Conservation (phyloP, 1,140 invertebrate genomes). For the Drosophila arizonae region DNA sequence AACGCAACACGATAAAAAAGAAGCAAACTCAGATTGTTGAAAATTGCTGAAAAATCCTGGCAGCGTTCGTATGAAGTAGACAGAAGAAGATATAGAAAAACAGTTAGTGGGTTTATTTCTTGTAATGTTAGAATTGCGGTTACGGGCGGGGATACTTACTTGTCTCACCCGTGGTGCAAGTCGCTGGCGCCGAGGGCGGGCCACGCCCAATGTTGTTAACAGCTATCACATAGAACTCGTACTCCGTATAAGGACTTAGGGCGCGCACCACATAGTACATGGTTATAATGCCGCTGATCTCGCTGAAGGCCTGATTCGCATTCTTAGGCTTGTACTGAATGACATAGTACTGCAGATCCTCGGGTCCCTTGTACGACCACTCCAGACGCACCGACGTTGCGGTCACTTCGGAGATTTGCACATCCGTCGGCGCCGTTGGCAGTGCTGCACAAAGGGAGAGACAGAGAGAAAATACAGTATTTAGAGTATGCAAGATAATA, state of each 20-base stretch:
- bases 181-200: conserved; percentile 91
- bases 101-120: conserved; percentile 26
- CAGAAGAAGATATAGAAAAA: conserved; percentile 20
- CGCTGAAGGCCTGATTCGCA: conserved; percentile 91
- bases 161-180: conserved; percentile 97
- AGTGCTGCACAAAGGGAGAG: conserved; percentile 84
- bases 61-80: conserved; percentile 10
- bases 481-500: no score
- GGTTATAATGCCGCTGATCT: conserved; percentile 95
- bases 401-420: conserved; percentile 95
- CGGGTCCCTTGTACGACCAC: conserved; percentile 94
- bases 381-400: conserved; percentile 94
- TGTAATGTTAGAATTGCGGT: background rate
- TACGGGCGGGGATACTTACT: conserved; percentile 87
- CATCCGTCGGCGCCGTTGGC: conserved; percentile 93
- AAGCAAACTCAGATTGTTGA: conserved; percentile 4
- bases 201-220: conserved; percentile 97
- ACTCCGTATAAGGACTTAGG: conserved; percentile 96
- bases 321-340: conserved; percentile 97
- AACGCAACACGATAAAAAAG: conserved; percentile 7
- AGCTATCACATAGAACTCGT: conserved; percentile 97
- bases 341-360: conserved; percentile 95
- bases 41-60: conserved; percentile 33
- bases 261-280: conserved; percentile 95
- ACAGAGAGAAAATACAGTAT: background rate